Percentiles rank a stretch among this genome's conserved stretches.
These are phyloP conservation scores for Sarcophaga subvicina DNA, from an alignment of 2,888 invertebrate genomes.

Conservation along the genomic window DNA sequence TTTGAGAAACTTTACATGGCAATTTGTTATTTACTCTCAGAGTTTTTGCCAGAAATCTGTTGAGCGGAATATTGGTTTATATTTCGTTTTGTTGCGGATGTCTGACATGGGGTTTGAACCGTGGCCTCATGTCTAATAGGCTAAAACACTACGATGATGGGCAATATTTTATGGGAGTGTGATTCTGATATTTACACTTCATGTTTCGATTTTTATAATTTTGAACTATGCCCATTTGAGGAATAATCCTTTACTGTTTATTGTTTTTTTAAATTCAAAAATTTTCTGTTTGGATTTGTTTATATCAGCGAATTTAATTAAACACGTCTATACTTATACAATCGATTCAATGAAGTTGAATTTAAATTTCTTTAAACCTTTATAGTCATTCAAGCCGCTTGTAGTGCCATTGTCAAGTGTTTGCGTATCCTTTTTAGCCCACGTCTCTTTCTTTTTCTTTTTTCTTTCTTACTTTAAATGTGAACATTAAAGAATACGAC, in stretches of 20 bases:
- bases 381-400: not conserved
- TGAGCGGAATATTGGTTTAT: too few species aligned
- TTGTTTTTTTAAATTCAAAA: not conserved
- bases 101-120: too few species aligned
- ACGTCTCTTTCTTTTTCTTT: not conserved
- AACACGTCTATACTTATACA: not conserved
- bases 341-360: not conserved
- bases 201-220: too few species aligned
- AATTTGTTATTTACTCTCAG: too few species aligned
- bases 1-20: too few species aligned
- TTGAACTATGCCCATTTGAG: too few species aligned
- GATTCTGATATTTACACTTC: not conserved
- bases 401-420: not conserved
- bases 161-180: too few species aligned
- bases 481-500: slow-evolving; percentile 75
- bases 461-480: slow-evolving; percentile 54
- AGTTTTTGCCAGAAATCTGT: too few species aligned
- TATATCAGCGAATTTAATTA: not conserved
- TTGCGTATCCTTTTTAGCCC: not conserved
- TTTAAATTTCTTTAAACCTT: not conserved
- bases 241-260: too few species aligned
- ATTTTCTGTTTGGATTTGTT: not conserved
- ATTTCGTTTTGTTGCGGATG: too few species aligned
- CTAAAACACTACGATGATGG: too few species aligned
- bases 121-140: too few species aligned